Evolutionary conservation across 2,113 vertebrate genomes (phyloP).

Genomic region (Athene cunicularia): DNA sequence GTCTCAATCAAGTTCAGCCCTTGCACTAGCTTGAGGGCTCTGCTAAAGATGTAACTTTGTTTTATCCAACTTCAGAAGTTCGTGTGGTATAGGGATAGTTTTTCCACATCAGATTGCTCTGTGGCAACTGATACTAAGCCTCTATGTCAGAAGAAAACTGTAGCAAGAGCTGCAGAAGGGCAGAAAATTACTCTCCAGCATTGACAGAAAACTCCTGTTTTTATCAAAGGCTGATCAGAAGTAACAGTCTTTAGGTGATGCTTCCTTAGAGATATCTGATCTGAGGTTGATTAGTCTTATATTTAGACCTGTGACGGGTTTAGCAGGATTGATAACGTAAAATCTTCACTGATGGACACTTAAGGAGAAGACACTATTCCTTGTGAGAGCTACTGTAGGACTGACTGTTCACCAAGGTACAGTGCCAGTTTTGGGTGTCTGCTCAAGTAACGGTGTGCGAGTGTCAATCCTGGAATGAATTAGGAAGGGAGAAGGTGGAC

Average conservation of each 20-base stretch:
- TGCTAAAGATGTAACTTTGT: neutral
- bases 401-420: neutral
- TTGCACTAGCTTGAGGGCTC: neutral
- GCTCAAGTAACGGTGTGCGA: neutral
- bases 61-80: neutral
- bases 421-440: neutral
- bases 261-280: neutral
- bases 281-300: neutral
- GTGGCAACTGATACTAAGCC: neutral
- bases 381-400: neutral
- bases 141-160: neutral
- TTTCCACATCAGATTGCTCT: neutral
- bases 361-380: neutral
- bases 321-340: neutral
- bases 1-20: neutral
- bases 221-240: neutral
- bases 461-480: neutral
- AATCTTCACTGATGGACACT: neutral
- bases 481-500: neutral
- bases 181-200: neutral
- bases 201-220: neutral
- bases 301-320: neutral
- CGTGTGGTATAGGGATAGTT: neutral
- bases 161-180: neutral
- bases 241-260: neutral